A percentile compares a stretch with the other conserved stretches of the same genome.
phyloP scores from a whole-genome alignment of 2,888 invertebrate species.

The Pyrochroa serraticornis region DNA sequence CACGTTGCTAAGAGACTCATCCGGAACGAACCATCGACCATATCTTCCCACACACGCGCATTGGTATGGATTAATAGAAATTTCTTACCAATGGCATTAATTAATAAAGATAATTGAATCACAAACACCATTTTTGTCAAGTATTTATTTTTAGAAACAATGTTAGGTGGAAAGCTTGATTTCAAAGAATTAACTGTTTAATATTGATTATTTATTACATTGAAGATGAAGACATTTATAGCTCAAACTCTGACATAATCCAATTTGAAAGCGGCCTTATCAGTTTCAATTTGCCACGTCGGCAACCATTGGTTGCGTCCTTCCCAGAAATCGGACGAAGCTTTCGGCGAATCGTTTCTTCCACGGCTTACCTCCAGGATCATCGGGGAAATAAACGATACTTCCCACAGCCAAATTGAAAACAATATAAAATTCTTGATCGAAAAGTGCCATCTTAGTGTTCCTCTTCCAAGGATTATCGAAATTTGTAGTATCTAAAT shows the following conservation, averaged over 20 bases:
- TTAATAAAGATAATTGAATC: too few relatives aligned
- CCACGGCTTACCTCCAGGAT: constrained; percentile 65
- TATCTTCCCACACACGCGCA: too few relatives aligned
- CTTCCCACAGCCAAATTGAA: constrained; percentile 74
- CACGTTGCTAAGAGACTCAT: constrained; percentile 3
- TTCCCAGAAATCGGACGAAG: constrained; percentile 69
- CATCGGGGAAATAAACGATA: constrained; percentile 69
- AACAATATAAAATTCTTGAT: constrained; percentile 69
- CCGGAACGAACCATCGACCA: too few relatives aligned
- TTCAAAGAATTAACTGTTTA: too few relatives aligned
- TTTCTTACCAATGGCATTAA: too few relatives aligned
- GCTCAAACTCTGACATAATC: constrained; percentile 72
- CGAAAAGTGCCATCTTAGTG: constrained; percentile 68
- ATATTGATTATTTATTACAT: too few relatives aligned
- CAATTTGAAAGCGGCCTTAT: constrained; percentile 67
- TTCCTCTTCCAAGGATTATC: constrained; percentile 64
- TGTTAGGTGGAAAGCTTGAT: too few relatives aligned
- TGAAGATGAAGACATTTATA: constrained; percentile 21
- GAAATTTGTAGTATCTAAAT: constrained; percentile 59
- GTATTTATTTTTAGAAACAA: too few relatives aligned
- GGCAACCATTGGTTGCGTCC: constrained; percentile 62
- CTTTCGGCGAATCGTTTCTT: constrained; percentile 55
- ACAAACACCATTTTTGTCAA: too few relatives aligned
- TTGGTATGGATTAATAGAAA: too few relatives aligned
- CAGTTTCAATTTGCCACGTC: constrained; percentile 62